phyloP scores from a whole-genome alignment of 2,797 vertebrate species.

The Falco novaeseelandiae region DNA sequence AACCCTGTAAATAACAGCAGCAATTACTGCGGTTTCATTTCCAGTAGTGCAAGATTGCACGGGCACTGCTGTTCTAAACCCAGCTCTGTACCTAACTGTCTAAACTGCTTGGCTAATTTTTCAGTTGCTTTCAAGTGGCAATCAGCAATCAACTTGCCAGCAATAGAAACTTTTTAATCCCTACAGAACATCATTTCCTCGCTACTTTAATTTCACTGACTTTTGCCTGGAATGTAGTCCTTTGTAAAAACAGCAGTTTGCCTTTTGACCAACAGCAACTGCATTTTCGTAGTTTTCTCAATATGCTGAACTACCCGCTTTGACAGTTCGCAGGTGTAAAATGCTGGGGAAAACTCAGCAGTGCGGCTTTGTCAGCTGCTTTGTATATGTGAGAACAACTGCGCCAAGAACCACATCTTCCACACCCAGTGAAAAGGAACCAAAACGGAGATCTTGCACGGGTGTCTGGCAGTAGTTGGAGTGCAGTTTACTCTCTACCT shows the following conservation, averaged over 20 bases:
- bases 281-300: not conserved
- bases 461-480: not conserved
- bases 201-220: not conserved
- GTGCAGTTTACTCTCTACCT: not conserved
- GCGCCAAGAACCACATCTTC: not conserved
- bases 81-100: not conserved
- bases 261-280: not conserved
- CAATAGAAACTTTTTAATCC: not conserved
- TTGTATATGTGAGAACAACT: not conserved
- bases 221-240: not conserved
- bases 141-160: not conserved
- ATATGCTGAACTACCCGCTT: not conserved
- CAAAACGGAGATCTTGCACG: not conserved
- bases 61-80: not conserved
- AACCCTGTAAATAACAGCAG: not conserved
- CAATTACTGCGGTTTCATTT: not conserved
- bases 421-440: not conserved
- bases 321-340: not conserved
- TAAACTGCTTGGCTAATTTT: not conserved
- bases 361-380: not conserved
- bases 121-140: not conserved
- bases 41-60: not conserved
- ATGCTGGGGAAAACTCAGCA: not conserved
- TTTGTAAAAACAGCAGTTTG: not conserved
- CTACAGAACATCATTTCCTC: not conserved